These are phyloP conservation scores for Corydoras maculifer DNA, from an alignment of 2,113 vertebrate genomes.

Conservation along the genomic window DNA sequence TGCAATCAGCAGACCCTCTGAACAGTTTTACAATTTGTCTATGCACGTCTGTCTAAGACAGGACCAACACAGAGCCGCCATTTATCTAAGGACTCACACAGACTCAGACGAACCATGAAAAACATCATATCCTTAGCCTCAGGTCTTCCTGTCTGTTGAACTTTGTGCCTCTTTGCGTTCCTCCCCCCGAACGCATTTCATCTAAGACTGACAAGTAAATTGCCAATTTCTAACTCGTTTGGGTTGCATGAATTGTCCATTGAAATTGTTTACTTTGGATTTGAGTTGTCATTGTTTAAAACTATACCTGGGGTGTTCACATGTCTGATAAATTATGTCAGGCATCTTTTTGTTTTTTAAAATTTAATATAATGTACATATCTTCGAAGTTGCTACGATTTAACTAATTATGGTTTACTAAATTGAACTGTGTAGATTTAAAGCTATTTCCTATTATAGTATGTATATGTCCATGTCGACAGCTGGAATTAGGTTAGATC, in stretches of 20 bases:
- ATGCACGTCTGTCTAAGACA: conserved; percentile 16
- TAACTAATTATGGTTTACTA: too few species aligned
- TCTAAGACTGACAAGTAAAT: not conserved
- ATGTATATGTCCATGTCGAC: too few species aligned
- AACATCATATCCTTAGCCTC: not conserved
- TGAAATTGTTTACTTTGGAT: not conserved
- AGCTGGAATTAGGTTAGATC: too few species aligned
- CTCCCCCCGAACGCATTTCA: not conserved
- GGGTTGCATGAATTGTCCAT: not conserved
- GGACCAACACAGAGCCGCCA: not conserved
- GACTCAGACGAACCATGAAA: not conserved
- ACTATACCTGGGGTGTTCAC: too few species aligned
- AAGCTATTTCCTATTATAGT: too few species aligned
- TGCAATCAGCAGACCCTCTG: conserved; percentile 24
- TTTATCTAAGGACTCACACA: conserved; percentile 17
- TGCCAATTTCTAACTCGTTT: not conserved
- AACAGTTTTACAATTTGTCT: conserved; percentile 10
- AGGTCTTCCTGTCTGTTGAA: conserved; percentile 6
- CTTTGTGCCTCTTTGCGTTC: not conserved
- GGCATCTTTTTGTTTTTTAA: too few species aligned
- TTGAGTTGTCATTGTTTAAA: too few species aligned
- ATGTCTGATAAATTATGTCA: too few species aligned
- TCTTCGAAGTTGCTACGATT: too few species aligned
- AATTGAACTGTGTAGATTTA: too few species aligned
- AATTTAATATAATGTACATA: too few species aligned